Conservation (phyloP, 2,113 vertebrate species). For the Antechinus stuartii region DNA sequence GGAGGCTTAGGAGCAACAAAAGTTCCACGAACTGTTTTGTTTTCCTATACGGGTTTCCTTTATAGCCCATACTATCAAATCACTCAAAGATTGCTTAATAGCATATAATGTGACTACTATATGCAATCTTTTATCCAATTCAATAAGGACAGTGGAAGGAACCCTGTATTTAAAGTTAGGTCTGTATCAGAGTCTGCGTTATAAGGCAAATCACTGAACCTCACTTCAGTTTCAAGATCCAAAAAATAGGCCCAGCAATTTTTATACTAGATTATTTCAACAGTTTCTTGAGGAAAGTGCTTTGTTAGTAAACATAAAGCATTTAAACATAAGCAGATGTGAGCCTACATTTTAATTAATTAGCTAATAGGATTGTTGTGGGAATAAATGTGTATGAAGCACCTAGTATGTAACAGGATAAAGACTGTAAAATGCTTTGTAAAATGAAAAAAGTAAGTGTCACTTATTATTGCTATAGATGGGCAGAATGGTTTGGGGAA, state of each 20-base stretch:
- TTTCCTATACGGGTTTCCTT: conserved; percentile 70
- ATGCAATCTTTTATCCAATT: not conserved
- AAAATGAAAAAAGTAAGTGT: not conserved
- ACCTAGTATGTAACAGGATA: not conserved
- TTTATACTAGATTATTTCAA: not conserved
- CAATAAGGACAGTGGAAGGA: not conserved
- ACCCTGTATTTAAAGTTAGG: not conserved
- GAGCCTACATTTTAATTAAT: not conserved
- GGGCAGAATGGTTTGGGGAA: not conserved
- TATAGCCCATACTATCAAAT: conserved; percentile 52
- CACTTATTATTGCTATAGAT: not conserved
- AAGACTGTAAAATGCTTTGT: not conserved
- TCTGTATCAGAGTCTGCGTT: not conserved
- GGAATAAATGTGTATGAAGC: not conserved
- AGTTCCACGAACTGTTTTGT: conserved; percentile 17
- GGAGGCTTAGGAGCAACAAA: conserved; percentile 61
- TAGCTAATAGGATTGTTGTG: not conserved
- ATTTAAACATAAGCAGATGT: not conserved
- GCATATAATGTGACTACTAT: not conserved
- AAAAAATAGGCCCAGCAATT: not conserved
- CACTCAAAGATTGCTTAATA: conserved; percentile 58
- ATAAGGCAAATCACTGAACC: not conserved
- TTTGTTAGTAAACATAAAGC: not conserved
- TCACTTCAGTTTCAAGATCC: not conserved
- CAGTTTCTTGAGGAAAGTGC: not conserved